Percentiles rank a stretch among this genome's conserved stretches.
Conservation (phyloP, 1,140 invertebrate species). For the Tenebrio molitor region DNA sequence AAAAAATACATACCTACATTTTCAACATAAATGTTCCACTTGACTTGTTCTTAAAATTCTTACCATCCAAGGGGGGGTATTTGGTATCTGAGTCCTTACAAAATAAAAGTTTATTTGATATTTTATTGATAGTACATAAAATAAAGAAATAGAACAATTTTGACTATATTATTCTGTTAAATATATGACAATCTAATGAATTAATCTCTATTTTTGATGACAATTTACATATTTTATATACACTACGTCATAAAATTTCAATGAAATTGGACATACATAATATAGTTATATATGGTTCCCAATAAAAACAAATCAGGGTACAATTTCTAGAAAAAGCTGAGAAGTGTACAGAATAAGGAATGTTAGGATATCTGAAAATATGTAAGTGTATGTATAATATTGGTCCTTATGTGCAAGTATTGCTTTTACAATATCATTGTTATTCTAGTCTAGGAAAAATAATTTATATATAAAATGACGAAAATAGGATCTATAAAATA, state of each 20-base stretch:
- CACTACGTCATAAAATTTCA: constrained; percentile 49
- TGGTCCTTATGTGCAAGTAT: constrained; percentile 56
- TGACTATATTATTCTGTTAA: constrained; percentile 44
- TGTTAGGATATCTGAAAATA: constrained; percentile 39
- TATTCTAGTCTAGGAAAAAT: constrained; percentile 43
- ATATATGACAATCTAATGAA: constrained; percentile 43
- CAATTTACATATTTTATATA: constrained; percentile 52
- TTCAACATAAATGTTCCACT: no score
- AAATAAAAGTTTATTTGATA: no score
- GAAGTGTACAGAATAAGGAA: constrained; percentile 42
- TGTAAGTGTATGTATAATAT: constrained; percentile 43
- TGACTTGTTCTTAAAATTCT: no score
- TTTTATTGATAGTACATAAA: constrained; percentile 48
- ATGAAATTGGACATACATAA: constrained; percentile 46
- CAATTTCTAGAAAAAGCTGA: constrained; percentile 24
- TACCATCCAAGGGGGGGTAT: no score
- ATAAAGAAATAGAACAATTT: constrained; percentile 49
- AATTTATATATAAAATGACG: constrained; percentile 52
- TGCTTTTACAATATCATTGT: constrained; percentile 51
- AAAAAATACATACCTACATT: no score
- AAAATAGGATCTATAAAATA: constrained; percentile 51
- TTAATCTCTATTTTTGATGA: constrained; percentile 24
- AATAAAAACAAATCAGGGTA: constrained; percentile 35
- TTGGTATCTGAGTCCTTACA: background rate
- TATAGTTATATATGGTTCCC: constrained; percentile 49